Evolutionary conservation across 2,888 invertebrate genomes (phyloP).

Genomic region (Dolomedes plantarius): DNA sequence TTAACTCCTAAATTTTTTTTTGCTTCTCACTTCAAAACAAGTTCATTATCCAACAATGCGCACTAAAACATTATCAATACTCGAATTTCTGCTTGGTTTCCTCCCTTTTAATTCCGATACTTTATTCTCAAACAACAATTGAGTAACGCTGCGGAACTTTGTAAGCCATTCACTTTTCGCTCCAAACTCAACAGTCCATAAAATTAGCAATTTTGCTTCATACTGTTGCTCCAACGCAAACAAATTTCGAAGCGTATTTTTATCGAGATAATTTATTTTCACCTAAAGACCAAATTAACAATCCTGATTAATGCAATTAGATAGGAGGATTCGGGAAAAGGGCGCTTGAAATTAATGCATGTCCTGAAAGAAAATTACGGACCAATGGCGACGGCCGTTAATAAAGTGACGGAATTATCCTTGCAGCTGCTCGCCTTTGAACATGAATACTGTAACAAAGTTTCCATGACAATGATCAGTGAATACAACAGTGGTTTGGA

Average conservation of each 20-base stretch:
- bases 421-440: background rate
- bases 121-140: conserved; percentile 9
- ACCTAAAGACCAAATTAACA: background rate
- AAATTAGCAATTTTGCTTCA: background rate
- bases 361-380: background rate
- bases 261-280: background rate
- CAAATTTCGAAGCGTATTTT: background rate
- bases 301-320: conserved; percentile 6
- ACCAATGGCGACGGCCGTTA: background rate
- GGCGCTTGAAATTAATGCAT: background rate
- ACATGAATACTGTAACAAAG: no score
- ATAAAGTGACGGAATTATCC: background rate
- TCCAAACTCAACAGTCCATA: background rate
- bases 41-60: background rate
- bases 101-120: conserved; percentile 16
- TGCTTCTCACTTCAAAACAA: no score
- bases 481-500: no score
- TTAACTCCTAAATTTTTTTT: no score
- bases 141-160: background rate
- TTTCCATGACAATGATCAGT: no score
- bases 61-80: background rate
- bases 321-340: background rate
- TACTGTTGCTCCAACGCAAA: background rate
- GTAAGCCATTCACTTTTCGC: background rate
- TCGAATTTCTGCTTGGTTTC: conserved; percentile 1